Evolutionary conservation across 2,113 vertebrate species (phyloP).

Genomic region (Collichthys lucidus): DNA sequence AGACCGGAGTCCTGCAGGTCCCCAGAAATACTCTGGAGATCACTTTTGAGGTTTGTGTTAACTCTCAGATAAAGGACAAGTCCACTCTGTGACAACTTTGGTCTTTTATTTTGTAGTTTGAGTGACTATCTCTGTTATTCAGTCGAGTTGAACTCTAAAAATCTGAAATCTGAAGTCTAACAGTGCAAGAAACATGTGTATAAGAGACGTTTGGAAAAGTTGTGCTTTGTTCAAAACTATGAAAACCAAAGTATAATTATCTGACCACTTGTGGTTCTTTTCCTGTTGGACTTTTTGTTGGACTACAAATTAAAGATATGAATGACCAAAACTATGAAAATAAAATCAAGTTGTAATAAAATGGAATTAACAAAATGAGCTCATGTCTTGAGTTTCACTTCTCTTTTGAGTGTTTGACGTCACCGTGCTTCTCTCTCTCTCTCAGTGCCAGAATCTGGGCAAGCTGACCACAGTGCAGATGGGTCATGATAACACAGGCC

Average conservation of each 20-base stretch:
- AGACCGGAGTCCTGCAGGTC: constrained; percentile 95
- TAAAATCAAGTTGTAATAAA: background rate
- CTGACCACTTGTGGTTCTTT: background rate
- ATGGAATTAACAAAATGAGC: background rate
- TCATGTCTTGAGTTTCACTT: background rate
- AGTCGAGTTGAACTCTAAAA: too few relatives aligned
- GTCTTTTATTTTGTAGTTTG: background rate
- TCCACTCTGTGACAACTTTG: background rate
- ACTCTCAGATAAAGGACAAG: background rate
- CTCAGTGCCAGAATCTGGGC: constrained; percentile 96
- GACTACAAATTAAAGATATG: background rate
- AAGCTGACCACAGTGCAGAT: constrained; percentile 98
- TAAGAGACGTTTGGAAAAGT: background rate
- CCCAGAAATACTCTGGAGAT: constrained; percentile 96
- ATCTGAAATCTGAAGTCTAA: too few relatives aligned
- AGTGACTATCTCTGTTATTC: background rate
- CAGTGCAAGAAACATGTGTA: background rate
- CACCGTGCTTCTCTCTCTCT: constrained; percentile 2
- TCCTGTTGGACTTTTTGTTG: background rate
- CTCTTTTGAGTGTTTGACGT: background rate
- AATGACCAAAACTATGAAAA: background rate
- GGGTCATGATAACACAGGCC: constrained; percentile 97
- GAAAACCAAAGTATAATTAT: background rate
- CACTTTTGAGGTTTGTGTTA: constrained; percentile 93
- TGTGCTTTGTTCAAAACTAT: background rate